These are phyloP conservation scores for Sinocyclocheilus maitianheensis DNA, from an alignment of 2,113 vertebrate genomes.

Conservation along the genomic window DNA sequence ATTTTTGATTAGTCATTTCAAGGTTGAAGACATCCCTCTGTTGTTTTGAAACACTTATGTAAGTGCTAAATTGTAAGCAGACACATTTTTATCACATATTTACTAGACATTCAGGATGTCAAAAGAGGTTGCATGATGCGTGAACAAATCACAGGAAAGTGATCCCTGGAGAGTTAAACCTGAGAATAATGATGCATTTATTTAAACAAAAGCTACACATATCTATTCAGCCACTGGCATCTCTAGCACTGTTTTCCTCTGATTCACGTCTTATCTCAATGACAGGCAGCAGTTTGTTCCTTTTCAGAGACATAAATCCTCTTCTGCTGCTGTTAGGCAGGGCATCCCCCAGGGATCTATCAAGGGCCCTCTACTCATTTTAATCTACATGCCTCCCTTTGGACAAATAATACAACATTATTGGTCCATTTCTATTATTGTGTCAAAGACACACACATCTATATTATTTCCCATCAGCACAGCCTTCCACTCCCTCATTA, in stretches of 20 bases:
- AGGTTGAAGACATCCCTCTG: slow-evolving; percentile 24
- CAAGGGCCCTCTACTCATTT: neutral
- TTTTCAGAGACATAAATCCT: slow-evolving; percentile 35
- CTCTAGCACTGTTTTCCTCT: slow-evolving; percentile 13
- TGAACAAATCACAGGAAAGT: neutral
- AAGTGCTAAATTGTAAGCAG: slow-evolving; percentile 10
- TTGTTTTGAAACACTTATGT: slow-evolving; percentile 13
- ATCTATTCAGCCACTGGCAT: slow-evolving; percentile 6
- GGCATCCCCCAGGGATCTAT: neutral
- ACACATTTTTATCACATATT: slow-evolving; percentile 26
- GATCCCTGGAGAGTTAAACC: slow-evolving; percentile 3
- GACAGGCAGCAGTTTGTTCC: slow-evolving; percentile 11
- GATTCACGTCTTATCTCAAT: slow-evolving; percentile 17
- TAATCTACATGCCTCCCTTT: slow-evolving; percentile 3
- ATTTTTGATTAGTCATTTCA: slow-evolving; percentile 18
- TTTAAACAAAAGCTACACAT: slow-evolving; percentile 11
- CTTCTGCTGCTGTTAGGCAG: neutral
- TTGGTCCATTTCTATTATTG: neutral
- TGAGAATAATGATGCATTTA: slow-evolving; percentile 18
- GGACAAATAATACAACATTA: slow-evolving; percentile 12
- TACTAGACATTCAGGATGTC: neutral
- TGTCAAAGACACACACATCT: neutral
- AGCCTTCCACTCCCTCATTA: neutral
- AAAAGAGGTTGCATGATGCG: neutral
- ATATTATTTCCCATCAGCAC: neutral